Percentiles rank a stretch among this genome's conserved stretches.
Conservation (phyloP, 2,113 vertebrate species). For the Tenrec ecaudatus region DNA sequence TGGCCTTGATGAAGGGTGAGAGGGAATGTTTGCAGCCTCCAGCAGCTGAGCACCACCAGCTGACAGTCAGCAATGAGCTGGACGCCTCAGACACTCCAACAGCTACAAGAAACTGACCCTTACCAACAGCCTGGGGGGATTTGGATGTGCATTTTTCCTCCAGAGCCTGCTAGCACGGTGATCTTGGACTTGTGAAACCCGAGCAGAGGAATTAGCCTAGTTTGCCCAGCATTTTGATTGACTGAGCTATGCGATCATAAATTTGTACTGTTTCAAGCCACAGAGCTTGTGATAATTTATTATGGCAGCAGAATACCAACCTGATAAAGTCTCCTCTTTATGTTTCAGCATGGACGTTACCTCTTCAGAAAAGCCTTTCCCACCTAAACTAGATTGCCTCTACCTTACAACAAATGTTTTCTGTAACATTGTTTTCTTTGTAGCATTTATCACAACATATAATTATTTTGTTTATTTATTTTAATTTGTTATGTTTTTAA, state of each 20-base stretch:
- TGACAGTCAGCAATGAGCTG: neutral
- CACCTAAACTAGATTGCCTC: neutral
- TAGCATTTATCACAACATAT: neutral
- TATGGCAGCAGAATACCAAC: neutral
- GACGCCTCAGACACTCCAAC: neutral
- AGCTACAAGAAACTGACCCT: neutral
- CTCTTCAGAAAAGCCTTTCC: neutral
- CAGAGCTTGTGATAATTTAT: neutral
- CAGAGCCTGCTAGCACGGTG: neutral
- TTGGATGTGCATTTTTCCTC: neutral
- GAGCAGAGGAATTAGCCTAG: neutral
- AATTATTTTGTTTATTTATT: conserved; percentile 1
- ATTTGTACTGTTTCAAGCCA: neutral
- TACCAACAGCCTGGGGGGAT: neutral
- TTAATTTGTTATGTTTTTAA: neutral
- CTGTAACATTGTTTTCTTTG: neutral
- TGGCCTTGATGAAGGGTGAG: neutral
- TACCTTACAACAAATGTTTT: neutral
- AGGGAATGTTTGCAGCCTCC: neutral
- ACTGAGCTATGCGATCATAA: neutral
- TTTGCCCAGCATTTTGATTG: neutral
- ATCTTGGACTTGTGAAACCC: neutral
- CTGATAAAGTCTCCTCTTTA: neutral
- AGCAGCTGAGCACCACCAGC: neutral
- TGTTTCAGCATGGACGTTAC: neutral